These are phyloP conservation scores for Trichogramma dendrolimi DNA, from an alignment of 2,888 invertebrate genomes.

Conservation along the genomic window DNA sequence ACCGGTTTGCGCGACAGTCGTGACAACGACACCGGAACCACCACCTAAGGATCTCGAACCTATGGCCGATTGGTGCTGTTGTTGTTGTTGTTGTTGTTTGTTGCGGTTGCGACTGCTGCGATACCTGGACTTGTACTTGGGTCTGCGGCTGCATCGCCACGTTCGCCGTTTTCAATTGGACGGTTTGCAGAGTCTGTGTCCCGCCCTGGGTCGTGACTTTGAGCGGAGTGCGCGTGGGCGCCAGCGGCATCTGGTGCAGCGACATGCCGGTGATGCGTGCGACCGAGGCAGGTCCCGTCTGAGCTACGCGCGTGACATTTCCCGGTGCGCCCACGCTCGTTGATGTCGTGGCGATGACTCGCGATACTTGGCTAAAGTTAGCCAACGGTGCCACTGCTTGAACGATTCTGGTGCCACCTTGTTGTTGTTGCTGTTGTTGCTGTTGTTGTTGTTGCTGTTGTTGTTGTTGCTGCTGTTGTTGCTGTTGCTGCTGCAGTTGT, in stretches of 20 bases:
- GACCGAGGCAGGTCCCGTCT: conserved; percentile 43
- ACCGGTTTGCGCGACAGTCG: conserved; percentile 18
- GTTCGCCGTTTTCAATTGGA: conserved; percentile 42
- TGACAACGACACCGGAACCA: not conserved
- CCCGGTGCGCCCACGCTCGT: conserved; percentile 42
- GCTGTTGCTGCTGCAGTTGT: conserved; percentile 1
- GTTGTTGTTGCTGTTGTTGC: conserved; percentile 38
- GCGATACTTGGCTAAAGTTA: conserved; percentile 43
- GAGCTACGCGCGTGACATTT: conserved; percentile 34
- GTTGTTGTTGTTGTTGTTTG: not conserved
- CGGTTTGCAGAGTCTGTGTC: conserved; percentile 41
- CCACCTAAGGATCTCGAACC: not conserved
- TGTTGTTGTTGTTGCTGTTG: conserved; percentile 16
- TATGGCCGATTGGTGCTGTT: not conserved
- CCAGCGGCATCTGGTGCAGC: conserved; percentile 44
- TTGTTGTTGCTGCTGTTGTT: conserved; percentile 40
- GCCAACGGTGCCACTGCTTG: conserved; percentile 47
- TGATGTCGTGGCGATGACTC: conserved; percentile 46
- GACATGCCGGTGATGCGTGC: conserved; percentile 48
- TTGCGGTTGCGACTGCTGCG: conserved; percentile 3
- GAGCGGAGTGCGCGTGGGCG: conserved; percentile 40
- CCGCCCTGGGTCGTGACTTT: conserved; percentile 37
- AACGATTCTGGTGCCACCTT: conserved; percentile 42
- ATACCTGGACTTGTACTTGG: conserved; percentile 9
- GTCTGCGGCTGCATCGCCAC: conserved; percentile 11